Evolutionary conservation across 2,888 invertebrate species (phyloP).

Genomic region (Zonitis immaculata): DNA sequence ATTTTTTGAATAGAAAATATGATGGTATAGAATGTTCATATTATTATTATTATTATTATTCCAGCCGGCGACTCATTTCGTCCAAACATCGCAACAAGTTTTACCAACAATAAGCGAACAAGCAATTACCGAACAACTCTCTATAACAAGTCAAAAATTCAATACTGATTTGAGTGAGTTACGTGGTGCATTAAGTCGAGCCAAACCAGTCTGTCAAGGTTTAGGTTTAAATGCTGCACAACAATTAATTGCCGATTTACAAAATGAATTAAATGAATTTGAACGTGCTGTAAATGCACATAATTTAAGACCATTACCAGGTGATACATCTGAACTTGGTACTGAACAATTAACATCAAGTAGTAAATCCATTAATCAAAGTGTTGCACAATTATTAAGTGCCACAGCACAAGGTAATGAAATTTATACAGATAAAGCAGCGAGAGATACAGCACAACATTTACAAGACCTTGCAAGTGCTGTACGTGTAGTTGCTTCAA

Average conservation of each 20-base stretch:
- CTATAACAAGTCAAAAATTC: slow-evolving; percentile 64
- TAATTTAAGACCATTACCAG: slow-evolving; percentile 76
- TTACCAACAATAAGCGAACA: slow-evolving; percentile 80
- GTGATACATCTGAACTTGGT: slow-evolving; percentile 55
- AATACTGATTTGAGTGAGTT: slow-evolving; percentile 52
- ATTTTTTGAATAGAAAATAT: not conserved
- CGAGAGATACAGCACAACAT: slow-evolving; percentile 73
- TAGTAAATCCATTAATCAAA: slow-evolving; percentile 74
- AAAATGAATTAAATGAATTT: slow-evolving; percentile 77
- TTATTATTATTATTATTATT: too few species aligned
- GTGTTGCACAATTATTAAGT: slow-evolving; percentile 80
- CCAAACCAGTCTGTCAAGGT: slow-evolving; percentile 63
- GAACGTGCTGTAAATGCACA: slow-evolving; percentile 69
- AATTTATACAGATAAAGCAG: slow-evolving; percentile 74
- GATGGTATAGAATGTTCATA: too few species aligned
- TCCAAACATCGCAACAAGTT: slow-evolving; percentile 73
- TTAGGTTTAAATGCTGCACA: slow-evolving; percentile 83
- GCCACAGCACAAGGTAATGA: slow-evolving; percentile 79
- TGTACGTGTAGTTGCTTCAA: slow-evolving; percentile 69
- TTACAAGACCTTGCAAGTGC: slow-evolving; percentile 67
- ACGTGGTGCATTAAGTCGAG: slow-evolving; percentile 43
- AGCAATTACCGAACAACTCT: slow-evolving; percentile 69
- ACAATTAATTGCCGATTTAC: slow-evolving; percentile 73
- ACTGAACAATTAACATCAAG: slow-evolving; percentile 56
- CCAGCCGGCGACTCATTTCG: slow-evolving; percentile 64